Evolutionary conservation across 1,140 invertebrate species (phyloP).

Genomic region (Bilobella aurantiaca): DNA sequence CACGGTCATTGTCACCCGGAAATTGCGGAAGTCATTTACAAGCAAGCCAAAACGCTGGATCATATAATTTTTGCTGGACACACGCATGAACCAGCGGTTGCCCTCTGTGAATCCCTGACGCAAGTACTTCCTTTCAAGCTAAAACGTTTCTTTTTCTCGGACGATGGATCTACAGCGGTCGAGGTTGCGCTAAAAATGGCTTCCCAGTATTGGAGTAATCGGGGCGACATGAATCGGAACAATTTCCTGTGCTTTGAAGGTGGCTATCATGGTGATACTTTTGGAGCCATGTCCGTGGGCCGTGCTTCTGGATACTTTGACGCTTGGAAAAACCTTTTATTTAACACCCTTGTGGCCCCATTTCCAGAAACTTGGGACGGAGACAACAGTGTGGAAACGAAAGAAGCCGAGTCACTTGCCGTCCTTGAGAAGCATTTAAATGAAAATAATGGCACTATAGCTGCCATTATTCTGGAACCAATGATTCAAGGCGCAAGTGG

Average conservation of each 20-base stretch:
- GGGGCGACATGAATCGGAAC: neutral
- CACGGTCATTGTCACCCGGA: constrained; percentile 22
- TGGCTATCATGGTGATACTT: constrained; percentile 30
- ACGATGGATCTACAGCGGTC: constrained; percentile 23
- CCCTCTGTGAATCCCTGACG: constrained; percentile 12
- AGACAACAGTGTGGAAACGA: neutral
- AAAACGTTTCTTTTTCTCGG: constrained; percentile 18
- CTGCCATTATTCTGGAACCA: constrained; percentile 34
- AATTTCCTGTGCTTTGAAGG: constrained; percentile 7
- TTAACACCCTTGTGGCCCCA: neutral
- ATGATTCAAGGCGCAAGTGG: constrained; percentile 34
- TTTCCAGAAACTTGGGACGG: neutral
- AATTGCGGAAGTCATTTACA: constrained; percentile 12
- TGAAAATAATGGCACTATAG: constrained; percentile 11
- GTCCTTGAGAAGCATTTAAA: neutral
- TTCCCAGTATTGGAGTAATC: constrained; percentile 23
- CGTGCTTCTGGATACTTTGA: neutral
- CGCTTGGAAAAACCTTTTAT: neutral
- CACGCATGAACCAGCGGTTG: constrained; percentile 25
- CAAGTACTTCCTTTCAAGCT: constrained; percentile 4
- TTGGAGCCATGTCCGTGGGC: constrained; percentile 20
- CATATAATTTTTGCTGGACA: constrained; percentile 31
- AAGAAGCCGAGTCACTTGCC: constrained; percentile 2
- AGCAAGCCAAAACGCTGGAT: constrained; percentile 17
- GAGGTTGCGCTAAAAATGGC: constrained; percentile 33